Evolutionary conservation across 2,113 vertebrate species (phyloP), one percentile per base, ranked within the genome.

Genomic region (Potamarius usumacintae): DNA sequence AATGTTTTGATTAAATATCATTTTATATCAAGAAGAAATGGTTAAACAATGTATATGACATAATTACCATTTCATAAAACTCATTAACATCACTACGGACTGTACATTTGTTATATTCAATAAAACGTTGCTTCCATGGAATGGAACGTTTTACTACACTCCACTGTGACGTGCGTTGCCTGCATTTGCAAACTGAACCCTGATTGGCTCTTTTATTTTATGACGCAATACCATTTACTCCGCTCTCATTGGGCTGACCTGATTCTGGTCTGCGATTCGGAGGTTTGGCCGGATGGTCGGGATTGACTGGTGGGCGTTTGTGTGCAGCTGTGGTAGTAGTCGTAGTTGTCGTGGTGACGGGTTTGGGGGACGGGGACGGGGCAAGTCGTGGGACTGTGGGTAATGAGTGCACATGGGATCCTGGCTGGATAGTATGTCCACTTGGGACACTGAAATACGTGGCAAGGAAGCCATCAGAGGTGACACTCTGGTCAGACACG

Each of bases 401-500:
- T 71, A 86, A 85, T 6, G 27, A 81, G 53, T 77, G 89, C 0
- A 88, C 34, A 1, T 50, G 30, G 0, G 91, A 83, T 62, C 87
- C 90, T 14, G 90, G 82, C 14, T 22, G 63, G 18, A 53, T 4
- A 0, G 83, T 72, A 2, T 62, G 72, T 34, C 93, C 93, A 5
- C 2, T 90, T 0, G 92, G 90, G 14, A 94, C 4, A 87, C 91
- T 95, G 81, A 82, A 93, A 81, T 97, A 98, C 27, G 90, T 89
- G n/a, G 96, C 96, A 0, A 96, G 91, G 92, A 98, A 98, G 55
- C 97, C 97, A 2, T 98, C 97, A 0, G 95, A 96, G 0, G 97
- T 96, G 90, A 97, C 96, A 1, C 97, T 98, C 84, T 96, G 96
- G 90, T 98, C 97, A 0, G 97, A 98, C 78, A 98, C 97, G 53